Evolutionary conservation across 2,888 invertebrate genomes (phyloP), one percentile per base, ranked within the genome.

Genomic region (Ellobium chinense): DNA sequence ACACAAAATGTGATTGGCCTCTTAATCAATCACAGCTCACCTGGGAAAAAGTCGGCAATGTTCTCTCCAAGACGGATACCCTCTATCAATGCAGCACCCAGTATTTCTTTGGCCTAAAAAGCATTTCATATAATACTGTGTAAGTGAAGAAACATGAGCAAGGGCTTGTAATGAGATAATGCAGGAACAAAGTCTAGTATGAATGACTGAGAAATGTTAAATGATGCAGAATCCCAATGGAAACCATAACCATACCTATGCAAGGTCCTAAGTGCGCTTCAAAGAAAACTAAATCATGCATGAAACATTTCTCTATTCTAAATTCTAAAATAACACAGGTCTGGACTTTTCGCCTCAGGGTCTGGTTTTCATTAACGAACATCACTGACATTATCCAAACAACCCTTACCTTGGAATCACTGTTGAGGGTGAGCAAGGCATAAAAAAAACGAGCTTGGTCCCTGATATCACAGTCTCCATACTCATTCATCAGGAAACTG

Each of bases 381-480:
- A 18, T 18, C 9, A 18, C 46, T 46, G 46, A 46, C 9, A 18
- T 46, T 18, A 46, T 18, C 24, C 4, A 58, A 5, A 14, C 5
- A 36, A 9, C n/a, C 12, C 58, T 75, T 80, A 89, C 90, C 89
- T 91, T 91, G 24, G 85, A 80, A 82, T 88, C 88, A 27, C 89
- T 85, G 39, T 88, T 85, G 7, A 86, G 84, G 1, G 88, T 88
- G 34, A 91, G 79, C 12, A 91, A 75, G 24, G 87, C 84, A 73
- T 91, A 91, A 63, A 87, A 88, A 69, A 91, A 87, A 27, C 86
- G 83, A 58, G 89, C 89, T 70, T 87, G 86, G 80, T 90, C 90
- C 69, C 86, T 85, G 21, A 91, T 86, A 78, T 90, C 91, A 7
- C 84, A 84, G 72, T 91, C 89, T 18, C 77, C 65, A 78, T 88